These are phyloP conservation scores for Bicyclus anynana DNA, from an alignment of 1,140 invertebrate species.

Conservation along the genomic window DNA sequence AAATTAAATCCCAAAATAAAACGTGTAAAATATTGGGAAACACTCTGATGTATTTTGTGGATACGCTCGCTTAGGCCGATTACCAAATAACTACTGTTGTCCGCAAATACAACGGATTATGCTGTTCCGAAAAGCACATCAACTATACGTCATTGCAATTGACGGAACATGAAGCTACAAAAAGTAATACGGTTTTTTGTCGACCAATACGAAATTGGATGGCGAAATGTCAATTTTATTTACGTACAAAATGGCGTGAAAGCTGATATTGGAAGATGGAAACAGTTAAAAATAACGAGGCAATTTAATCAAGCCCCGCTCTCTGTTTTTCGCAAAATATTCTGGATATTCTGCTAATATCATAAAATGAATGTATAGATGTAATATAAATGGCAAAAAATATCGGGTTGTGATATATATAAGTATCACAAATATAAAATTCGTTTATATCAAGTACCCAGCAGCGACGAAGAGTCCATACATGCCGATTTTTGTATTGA, in stretches of 20 bases:
- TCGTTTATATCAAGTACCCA: too few species aligned
- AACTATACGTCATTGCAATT: constrained; percentile 53
- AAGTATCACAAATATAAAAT: too few species aligned
- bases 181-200: constrained; percentile 7
- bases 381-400: not conserved
- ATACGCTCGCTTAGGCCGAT: constrained; percentile 47
- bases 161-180: constrained; percentile 38
- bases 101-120: constrained; percentile 56
- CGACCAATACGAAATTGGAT: not conserved
- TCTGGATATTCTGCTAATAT: not conserved
- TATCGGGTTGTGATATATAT: too few species aligned
- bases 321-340: not conserved
- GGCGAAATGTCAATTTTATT: constrained; percentile 38
- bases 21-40: constrained; percentile 40
- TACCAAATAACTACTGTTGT: constrained; percentile 51
- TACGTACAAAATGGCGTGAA: constrained; percentile 21
- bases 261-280: not conserved
- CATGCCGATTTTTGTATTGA: too few species aligned
- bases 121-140: constrained; percentile 53
- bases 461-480: too few species aligned
- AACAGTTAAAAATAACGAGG: not conserved
- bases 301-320: not conserved
- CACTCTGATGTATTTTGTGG: constrained; percentile 23
- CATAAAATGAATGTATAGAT: not conserved
- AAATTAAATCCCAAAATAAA: not conserved